Evolutionary conservation across 2,888 invertebrate genomes (phyloP), one percentile per base, ranked within the genome.

Genomic region (Tiphia femorata): DNA sequence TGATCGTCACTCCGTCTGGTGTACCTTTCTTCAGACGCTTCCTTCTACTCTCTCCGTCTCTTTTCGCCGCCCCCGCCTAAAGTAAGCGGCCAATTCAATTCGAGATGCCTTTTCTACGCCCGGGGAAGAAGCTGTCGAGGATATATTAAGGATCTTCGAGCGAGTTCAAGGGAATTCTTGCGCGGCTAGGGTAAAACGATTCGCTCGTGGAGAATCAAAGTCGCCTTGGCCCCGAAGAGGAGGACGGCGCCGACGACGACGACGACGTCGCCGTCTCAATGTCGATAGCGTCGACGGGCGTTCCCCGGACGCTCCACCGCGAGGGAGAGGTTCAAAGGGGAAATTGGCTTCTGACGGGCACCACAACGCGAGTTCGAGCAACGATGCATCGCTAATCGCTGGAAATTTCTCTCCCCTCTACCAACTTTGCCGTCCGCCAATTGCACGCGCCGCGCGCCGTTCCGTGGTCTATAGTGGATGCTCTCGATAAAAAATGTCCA

Each of bases 1-100:
- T n/a, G n/a, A n/a, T 12, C 19, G 20, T 17, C 12, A 4, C 19
- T 5, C 7, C 2, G 38, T 6, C 16, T 6, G 38, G 17, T 2
- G 5, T 12, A 19, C n/a, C n/a, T n/a, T n/a, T n/a, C n/a, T n/a
- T n/a, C n/a, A n/a, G n/a, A n/a, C 19, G 6, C 5, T 8, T 16
- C 27, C n/a, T 30, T 20, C 6, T 10, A 27, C 29, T 49, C 37
- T 37, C 49, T 49, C 10, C 17, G 29, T 43, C 35, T 30, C 30
- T n/a, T 4, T 23, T 23, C 16, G 2, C 10, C 17, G 17, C 17
- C 19, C 27, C 17, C 10, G 0, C 19, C 17, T 43, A 2, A 20
- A 3, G 23, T 7, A 65, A 40, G 65, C 62, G 58, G 62, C 51
- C 60, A 69, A 70, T 76, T 72, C 73, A 60, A 72, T 70, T 68